Conservation (phyloP, 2,888 invertebrate genomes). For the Glyphotaelius pellucidus region DNA sequence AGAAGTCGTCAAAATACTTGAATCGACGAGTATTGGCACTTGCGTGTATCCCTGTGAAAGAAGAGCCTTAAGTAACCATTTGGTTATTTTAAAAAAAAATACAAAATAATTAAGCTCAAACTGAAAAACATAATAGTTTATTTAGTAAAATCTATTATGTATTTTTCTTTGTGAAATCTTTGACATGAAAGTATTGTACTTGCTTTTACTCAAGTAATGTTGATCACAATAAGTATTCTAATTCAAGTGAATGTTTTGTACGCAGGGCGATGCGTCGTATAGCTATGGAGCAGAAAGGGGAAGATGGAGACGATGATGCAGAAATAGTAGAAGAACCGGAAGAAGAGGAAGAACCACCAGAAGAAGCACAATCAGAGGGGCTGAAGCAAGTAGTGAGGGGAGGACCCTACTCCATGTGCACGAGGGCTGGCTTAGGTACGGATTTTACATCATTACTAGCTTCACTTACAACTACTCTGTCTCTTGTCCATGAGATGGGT, state of each 20-base stretch:
- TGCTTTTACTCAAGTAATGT: background rate
- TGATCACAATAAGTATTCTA: background rate
- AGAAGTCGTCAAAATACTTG: too few relatives aligned
- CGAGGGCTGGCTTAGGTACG: conserved; percentile 88
- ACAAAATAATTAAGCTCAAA: too few relatives aligned
- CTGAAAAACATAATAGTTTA: too few relatives aligned
- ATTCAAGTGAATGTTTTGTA: background rate
- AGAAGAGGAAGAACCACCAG: conserved; percentile 77
- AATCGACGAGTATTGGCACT: too few relatives aligned
- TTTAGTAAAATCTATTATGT: too few relatives aligned
- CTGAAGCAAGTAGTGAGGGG: conserved; percentile 92
- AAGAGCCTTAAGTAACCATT: too few relatives aligned
- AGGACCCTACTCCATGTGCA: conserved; percentile 92
- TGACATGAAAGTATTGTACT: background rate
- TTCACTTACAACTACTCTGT: too few relatives aligned
- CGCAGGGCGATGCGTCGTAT: conserved; percentile 73
- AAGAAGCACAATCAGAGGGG: conserved; percentile 76
- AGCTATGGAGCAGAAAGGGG: conserved; percentile 79
- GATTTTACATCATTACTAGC: background rate
- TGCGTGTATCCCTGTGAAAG: too few relatives aligned
- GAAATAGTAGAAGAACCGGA: conserved; percentile 78
- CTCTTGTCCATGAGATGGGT: too few relatives aligned
- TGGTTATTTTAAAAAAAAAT: too few relatives aligned
- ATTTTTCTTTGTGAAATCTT: background rate
- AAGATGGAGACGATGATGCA: conserved; percentile 81